These are phyloP conservation scores for Zophobas morio DNA, from an alignment of 1,140 invertebrate species.

Conservation along the genomic window DNA sequence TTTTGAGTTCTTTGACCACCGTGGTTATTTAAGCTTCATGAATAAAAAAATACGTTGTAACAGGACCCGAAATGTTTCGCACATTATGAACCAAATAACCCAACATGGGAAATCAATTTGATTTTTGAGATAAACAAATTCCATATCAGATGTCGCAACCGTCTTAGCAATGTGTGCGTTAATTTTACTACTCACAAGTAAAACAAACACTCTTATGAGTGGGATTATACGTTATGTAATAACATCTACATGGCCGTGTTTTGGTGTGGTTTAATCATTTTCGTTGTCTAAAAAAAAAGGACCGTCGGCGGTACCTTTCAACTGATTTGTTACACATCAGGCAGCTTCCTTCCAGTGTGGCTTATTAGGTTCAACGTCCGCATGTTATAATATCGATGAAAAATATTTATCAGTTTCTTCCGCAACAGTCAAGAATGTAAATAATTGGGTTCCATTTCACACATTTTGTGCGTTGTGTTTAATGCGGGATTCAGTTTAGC, in stretches of 20 bases:
- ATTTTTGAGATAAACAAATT: conserved; percentile 5
- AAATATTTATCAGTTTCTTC: conserved; percentile 39
- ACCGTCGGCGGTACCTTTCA: conserved; percentile 17
- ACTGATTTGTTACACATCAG: conserved; percentile 24
- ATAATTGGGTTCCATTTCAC: conserved; percentile 25
- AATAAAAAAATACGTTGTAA: too few species aligned
- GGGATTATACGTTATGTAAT: not conserved
- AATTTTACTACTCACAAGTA: not conserved
- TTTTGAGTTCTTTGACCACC: too few species aligned
- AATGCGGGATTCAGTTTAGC: not conserved
- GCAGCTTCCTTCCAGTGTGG: conserved; percentile 7
- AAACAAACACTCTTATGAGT: conserved; percentile 2
- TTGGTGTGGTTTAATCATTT: conserved; percentile 30
- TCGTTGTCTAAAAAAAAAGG: conserved; percentile 4
- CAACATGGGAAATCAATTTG: conserved; percentile 4
- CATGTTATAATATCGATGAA: conserved; percentile 21
- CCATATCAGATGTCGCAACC: not conserved
- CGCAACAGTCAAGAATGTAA: conserved; percentile 3
- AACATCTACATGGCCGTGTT: not conserved
- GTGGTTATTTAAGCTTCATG: too few species aligned
- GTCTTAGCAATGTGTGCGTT: not conserved
- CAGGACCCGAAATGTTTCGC: not conserved
- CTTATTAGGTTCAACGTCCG: conserved; percentile 6
- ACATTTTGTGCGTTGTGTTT: conserved; percentile 1
- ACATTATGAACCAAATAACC: not conserved